Evolutionary conservation across 2,797 vertebrate species (phyloP), one percentile per base, ranked within the genome.

Genomic region (Propithecus deckenii): DNA sequence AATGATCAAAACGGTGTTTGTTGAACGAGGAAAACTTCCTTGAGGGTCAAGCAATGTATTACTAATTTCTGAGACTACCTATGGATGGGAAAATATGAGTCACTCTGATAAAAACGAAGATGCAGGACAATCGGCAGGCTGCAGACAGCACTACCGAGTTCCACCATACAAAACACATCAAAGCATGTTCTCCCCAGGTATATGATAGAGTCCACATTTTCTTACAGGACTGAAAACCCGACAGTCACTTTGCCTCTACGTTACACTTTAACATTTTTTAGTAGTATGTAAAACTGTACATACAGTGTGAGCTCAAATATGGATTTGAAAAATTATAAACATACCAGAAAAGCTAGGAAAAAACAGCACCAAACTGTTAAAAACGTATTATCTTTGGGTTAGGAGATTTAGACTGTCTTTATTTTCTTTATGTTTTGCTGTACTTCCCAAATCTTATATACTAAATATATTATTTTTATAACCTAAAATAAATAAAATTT

Each of bases 401-500:
- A 72, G 41, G 43, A 63, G n/a, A 79, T 57, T 83, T 65, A 75
- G 6, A n/a, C 48, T 89, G 4, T 52, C 52, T 93, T 84, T 81
- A 59, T 94, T 90, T 91, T 86, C 74, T 74, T 93, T 72, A 84
- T 50, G 32, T 22, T 92, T 94, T 90, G 65, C 38, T 46, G 12
- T 65, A 61, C 25, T 86, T 71, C 41, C 72, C 63, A 81, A 92
- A 94, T 75, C 32, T 67, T 57, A 84, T 43, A 75, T 28, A 52
- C 5, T 35, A 17, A 96, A 46, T 76, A 25, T 67, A 74, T 46
- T 93, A 84, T 18, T 90, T 89, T 92, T 78, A 88, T 46, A 91
- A 84, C 80, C 38, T 63, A 83, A 94, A 95, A 76, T 83, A 86
- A 96, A 65, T 25, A 86, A 55, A 20, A 57, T 67, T n/a, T 86